Conservation (phyloP, 2,797 vertebrate genomes). For the Chromis chromis region DNA sequence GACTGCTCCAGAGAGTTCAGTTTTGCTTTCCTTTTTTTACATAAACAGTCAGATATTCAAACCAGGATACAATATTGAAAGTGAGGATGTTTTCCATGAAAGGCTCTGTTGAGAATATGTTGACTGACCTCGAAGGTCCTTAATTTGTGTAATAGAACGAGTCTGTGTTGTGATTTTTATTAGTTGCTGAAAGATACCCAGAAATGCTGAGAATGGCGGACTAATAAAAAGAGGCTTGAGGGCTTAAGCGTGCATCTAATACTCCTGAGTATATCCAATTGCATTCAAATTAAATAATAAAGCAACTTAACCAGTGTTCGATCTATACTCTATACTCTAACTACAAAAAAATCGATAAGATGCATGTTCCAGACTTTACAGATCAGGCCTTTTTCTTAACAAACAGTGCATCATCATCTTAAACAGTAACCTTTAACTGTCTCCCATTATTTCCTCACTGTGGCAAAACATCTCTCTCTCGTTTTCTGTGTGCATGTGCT, state of each 20-base stretch:
- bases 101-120: too few relatives aligned
- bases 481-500: slow-evolving; percentile 37
- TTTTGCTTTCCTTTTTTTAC: too few relatives aligned
- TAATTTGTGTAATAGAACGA: too few relatives aligned
- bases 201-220: not conserved
- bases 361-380: not conserved
- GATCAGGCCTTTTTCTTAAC: not conserved
- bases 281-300: not conserved
- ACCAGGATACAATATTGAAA: too few relatives aligned
- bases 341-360: not conserved
- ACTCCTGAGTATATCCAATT: not conserved
- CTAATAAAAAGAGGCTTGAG: not conserved
- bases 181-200: slow-evolving; percentile 8
- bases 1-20: too few relatives aligned
- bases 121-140: too few relatives aligned
- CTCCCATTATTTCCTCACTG: not conserved
- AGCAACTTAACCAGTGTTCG: not conserved
- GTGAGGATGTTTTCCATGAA: too few relatives aligned
- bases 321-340: not conserved
- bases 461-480: not conserved
- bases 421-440: not conserved
- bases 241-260: not conserved
- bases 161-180: too few relatives aligned
- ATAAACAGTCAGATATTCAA: too few relatives aligned
- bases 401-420: not conserved